These are phyloP conservation scores for Myotis pilosus DNA, from an alignment of 2,797 vertebrate genomes.

Conservation along the genomic window DNA sequence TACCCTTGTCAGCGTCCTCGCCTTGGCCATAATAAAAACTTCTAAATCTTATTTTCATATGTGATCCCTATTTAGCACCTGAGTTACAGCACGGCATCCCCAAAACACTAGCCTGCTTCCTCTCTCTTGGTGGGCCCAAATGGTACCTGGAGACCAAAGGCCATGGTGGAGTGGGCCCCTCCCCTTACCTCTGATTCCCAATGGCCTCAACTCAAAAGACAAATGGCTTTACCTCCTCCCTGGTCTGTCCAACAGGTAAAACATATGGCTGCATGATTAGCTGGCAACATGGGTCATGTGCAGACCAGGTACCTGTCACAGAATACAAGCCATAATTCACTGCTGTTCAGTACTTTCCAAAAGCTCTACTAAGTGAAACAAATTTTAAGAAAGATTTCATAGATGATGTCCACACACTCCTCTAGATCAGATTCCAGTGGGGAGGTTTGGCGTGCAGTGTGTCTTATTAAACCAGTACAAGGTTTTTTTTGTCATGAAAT, in stretches of 20 bases:
- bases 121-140: background rate
- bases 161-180: background rate
- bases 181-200: background rate
- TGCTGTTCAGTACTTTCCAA: background rate
- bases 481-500: background rate
- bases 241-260: background rate
- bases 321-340: background rate
- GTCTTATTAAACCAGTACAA: background rate
- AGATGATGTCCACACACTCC: background rate
- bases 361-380: background rate
- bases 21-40: conserved; percentile 35
- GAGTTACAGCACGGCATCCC: background rate
- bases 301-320: background rate
- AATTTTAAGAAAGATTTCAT: background rate
- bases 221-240: background rate
- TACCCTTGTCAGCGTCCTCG: background rate
- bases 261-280: background rate
- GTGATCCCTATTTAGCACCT: background rate
- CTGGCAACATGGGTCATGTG: background rate
- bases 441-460: background rate
- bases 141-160: background rate
- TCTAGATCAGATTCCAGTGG: background rate
- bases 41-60: background rate
- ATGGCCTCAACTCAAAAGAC: background rate
- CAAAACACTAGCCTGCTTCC: background rate